phyloP scores from a whole-genome alignment of 2,888 invertebrate species.

The Cephus runcator region DNA sequence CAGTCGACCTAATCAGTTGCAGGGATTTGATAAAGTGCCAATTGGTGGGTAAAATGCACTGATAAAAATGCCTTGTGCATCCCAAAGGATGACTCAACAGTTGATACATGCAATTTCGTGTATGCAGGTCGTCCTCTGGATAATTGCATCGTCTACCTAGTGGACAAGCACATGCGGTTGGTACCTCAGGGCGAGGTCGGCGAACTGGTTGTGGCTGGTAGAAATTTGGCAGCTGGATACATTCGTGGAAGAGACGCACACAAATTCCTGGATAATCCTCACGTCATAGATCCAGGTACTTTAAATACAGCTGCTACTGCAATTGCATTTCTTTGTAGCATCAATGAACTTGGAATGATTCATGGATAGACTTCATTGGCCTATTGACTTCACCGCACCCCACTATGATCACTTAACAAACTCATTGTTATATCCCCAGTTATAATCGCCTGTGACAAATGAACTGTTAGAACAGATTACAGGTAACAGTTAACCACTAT shows the following conservation, averaged over 20 bases:
- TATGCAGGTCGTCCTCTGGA: slow-evolving; percentile 77
- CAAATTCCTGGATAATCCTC: slow-evolving; percentile 80
- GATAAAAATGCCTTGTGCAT: neutral
- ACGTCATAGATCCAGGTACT: slow-evolving; percentile 73
- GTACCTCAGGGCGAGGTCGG: slow-evolving; percentile 81
- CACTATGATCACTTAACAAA: neutral
- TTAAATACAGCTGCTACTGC: neutral
- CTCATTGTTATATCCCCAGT: neutral
- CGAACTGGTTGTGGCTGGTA: slow-evolving; percentile 84
- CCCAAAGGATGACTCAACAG: neutral
- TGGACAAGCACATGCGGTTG: slow-evolving; percentile 79
- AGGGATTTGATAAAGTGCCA: slow-evolving; percentile 77
- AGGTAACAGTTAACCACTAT: neutral
- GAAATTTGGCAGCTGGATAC: slow-evolving; percentile 84
- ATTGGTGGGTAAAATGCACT: slow-evolving; percentile 73
- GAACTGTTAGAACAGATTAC: neutral
- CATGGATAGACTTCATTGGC: neutral
- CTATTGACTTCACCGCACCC: slow-evolving; percentile 1
- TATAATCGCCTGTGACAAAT: neutral
- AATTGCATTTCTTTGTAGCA: neutral
- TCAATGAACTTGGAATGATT: neutral
- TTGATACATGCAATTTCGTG: neutral
- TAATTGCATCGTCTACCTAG: slow-evolving; percentile 83
- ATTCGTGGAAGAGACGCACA: slow-evolving; percentile 80
- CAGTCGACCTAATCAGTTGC: slow-evolving; percentile 71